Evolutionary conservation across 2,888 invertebrate genomes (phyloP).

Genomic region (Noctua comes): DNA sequence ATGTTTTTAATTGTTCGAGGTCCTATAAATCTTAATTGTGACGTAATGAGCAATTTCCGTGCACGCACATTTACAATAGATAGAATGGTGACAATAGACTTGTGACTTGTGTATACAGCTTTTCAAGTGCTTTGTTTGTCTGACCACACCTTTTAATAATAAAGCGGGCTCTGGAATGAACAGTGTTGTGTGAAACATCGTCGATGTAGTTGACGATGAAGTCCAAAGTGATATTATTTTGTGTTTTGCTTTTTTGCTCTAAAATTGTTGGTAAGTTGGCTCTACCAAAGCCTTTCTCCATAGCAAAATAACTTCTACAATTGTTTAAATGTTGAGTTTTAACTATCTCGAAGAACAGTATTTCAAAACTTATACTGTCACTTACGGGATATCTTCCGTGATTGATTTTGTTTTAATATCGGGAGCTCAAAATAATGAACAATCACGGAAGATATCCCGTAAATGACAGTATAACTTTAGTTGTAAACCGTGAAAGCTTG

Average conservation of each 20-base stretch:
- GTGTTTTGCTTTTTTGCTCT: conserved; percentile 69
- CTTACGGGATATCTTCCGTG: too few species aligned
- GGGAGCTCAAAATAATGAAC: too few species aligned
- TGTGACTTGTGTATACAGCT: conserved; percentile 81
- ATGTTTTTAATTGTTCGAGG: conserved; percentile 48
- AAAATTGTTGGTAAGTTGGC: conserved; percentile 72
- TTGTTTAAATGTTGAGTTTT: neutral
- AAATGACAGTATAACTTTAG: too few species aligned
- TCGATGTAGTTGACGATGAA: conserved; percentile 70
- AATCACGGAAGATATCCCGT: too few species aligned
- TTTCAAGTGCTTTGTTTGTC: conserved; percentile 70
- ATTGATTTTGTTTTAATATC: too few species aligned
- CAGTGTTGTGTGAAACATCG: conserved; percentile 74
- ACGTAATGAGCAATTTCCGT: conserved; percentile 60
- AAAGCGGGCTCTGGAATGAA: conserved; percentile 64
- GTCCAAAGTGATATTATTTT: conserved; percentile 69
- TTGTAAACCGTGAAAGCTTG: too few species aligned
- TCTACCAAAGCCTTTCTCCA: neutral
- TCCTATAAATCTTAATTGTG: conserved; percentile 59
- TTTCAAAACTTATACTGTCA: too few species aligned
- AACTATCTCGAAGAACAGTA: neutral
- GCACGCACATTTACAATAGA: conserved; percentile 57
- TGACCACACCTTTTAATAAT: conserved; percentile 72
- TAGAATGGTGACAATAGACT: conserved; percentile 67
- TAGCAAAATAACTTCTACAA: neutral